phyloP scores from a whole-genome alignment of 1,140 invertebrate genomes.

The Panagrolaimus sp. region DNA sequence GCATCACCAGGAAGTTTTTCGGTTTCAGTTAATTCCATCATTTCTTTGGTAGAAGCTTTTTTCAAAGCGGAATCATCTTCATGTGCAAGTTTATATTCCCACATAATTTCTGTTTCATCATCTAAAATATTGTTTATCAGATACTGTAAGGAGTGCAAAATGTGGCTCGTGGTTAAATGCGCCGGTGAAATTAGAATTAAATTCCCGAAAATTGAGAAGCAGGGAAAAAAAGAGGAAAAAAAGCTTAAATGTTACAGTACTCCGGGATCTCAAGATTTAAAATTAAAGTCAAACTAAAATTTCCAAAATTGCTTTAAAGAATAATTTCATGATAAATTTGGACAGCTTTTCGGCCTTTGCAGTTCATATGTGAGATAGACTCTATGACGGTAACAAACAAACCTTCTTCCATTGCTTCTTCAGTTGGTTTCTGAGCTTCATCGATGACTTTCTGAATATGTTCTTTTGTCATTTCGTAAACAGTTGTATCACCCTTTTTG shows the following conservation, averaged over 20 bases:
- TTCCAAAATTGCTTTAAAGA: not conserved
- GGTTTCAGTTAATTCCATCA: not conserved
- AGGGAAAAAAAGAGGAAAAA: conserved; percentile 1
- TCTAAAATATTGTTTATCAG: not conserved
- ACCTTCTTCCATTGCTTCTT: no score
- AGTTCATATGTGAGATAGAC: no score
- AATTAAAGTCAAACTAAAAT: not conserved
- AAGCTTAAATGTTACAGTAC: not conserved
- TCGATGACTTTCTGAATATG: conserved; percentile 6
- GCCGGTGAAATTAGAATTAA: conserved; percentile 9
- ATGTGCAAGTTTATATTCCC: not conserved
- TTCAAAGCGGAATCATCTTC: not conserved
- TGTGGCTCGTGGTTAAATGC: not conserved
- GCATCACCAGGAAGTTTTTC: conserved; percentile 7
- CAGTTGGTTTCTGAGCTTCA: not conserved
- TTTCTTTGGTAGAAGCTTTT: not conserved
- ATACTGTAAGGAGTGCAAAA: no score
- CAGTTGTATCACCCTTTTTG: not conserved
- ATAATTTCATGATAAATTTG: no score
- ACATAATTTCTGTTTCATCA: not conserved
- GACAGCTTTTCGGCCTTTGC: no score
- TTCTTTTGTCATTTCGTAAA: not conserved
- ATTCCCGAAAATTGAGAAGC: not conserved
- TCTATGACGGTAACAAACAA: no score
- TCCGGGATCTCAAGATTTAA: not conserved